A percentile compares a stretch with the other conserved stretches of the same genome.
Evolutionary conservation across 2,797 vertebrate genomes (phyloP).

Genomic region (Pantherophis vulpinus): DNA sequence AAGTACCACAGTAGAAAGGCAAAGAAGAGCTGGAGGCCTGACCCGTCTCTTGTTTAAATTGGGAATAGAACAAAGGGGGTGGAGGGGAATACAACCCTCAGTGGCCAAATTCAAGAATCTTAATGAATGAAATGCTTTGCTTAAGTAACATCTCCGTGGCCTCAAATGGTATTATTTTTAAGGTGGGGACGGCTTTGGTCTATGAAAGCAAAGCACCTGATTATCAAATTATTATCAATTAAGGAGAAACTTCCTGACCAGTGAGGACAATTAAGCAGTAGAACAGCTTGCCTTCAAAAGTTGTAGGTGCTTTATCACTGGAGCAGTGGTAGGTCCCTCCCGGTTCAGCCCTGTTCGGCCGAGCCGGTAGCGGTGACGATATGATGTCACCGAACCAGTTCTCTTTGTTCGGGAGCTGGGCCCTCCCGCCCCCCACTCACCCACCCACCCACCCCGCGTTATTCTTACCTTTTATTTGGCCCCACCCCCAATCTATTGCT

Average conservation of each 20-base stretch:
- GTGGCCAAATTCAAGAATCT: not conserved
- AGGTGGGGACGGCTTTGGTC: not conserved
- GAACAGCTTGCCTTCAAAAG: not conserved
- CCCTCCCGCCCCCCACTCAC: too few relatives aligned
- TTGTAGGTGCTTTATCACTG: not conserved
- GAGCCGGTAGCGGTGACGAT: too few relatives aligned
- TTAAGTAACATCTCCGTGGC: not conserved
- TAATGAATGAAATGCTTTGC: not conserved
- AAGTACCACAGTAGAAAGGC: conserved; percentile 60
- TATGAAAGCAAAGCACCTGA: not conserved
- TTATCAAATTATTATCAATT: not conserved
- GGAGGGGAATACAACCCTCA: conserved; percentile 13
- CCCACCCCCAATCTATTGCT: too few relatives aligned
- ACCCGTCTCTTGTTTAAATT: conserved; percentile 47
- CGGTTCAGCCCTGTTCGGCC: too few relatives aligned
- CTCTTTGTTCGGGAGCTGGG: too few relatives aligned
- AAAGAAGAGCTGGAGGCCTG: conserved; percentile 62
- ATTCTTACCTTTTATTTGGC: too few relatives aligned
- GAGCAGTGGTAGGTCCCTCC: not conserved
- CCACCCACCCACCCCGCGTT: too few relatives aligned
- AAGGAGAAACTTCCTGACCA: not conserved
- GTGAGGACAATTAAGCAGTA: not conserved
- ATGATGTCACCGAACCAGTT: too few relatives aligned
- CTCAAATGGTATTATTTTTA: not conserved
- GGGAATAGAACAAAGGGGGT: conserved; percentile 34